Percentiles rank a stretch among this genome's conserved stretches.
Conservation (phyloP, 1,140 invertebrate species). For the Aphelinus atriplicis region DNA sequence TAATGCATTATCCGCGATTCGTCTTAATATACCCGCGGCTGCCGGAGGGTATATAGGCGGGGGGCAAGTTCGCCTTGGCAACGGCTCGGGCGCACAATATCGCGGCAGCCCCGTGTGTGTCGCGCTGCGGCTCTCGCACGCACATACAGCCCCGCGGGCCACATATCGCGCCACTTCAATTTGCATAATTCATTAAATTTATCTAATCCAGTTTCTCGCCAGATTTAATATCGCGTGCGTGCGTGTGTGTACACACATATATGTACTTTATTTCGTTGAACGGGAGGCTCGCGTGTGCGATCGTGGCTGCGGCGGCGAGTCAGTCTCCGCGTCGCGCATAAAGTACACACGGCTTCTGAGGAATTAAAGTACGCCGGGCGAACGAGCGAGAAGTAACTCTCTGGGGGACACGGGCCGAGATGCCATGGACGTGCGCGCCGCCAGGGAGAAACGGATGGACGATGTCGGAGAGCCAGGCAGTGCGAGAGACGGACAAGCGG, state of each 20-base stretch:
- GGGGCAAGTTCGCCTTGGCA: slow-evolving; percentile 1
- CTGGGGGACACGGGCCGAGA: too few relatives aligned
- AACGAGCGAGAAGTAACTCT: too few relatives aligned
- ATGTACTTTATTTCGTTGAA: slow-evolving; percentile 23
- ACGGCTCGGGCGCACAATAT: background rate
- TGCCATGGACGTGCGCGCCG: too few relatives aligned
- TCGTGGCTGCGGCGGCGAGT: slow-evolving; percentile 1
- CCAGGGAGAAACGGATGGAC: background rate
- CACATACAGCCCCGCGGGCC: too few relatives aligned
- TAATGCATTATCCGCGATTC: background rate
- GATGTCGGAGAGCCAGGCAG: slow-evolving; percentile 2
- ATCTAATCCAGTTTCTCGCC: slow-evolving; percentile 37
- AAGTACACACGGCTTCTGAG: background rate
- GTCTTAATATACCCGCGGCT: background rate
- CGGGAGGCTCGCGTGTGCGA: slow-evolving; percentile 6
- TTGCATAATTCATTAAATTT: slow-evolving; percentile 37
- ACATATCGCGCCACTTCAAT: background rate
- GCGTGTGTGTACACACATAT: background rate
- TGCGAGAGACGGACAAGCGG: slow-evolving; percentile 10
- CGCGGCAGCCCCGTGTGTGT: background rate
- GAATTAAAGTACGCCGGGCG: slow-evolving; percentile 39
- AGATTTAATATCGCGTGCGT: slow-evolving; percentile 35
- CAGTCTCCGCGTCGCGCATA: background rate
- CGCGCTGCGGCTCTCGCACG: too few relatives aligned
- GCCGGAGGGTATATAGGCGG: too few relatives aligned